These are phyloP conservation scores for Hemicrepidius hirtus DNA, from an alignment of 2,888 invertebrate genomes.

Conservation along the genomic window DNA sequence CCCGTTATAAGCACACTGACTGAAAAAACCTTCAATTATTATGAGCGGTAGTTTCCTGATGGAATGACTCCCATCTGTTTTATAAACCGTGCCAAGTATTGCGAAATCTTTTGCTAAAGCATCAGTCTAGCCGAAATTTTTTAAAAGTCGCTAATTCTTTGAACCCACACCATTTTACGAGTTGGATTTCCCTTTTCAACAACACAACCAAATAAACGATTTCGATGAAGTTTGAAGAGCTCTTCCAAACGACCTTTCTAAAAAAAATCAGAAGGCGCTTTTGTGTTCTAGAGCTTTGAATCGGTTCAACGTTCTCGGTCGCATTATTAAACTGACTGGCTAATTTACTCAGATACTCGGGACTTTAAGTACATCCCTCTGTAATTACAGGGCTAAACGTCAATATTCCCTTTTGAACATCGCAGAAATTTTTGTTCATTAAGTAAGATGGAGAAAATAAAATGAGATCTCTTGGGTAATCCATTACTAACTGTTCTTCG, in stretches of 20 bases:
- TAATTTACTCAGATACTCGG: too few species aligned
- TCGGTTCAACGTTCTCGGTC: too few species aligned
- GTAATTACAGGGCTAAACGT: neutral
- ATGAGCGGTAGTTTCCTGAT: neutral
- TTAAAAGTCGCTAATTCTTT: constrained; percentile 1
- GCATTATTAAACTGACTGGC: too few species aligned
- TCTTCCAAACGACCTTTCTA: too few species aligned
- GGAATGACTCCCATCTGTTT: neutral
- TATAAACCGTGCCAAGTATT: constrained; percentile 1
- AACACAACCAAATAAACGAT: neutral
- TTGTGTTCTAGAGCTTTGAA: too few species aligned
- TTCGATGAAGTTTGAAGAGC: neutral
- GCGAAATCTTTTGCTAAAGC: constrained; percentile 6
- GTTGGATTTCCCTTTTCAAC: constrained; percentile 13
- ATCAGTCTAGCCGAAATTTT: constrained; percentile 13
- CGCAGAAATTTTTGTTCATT: neutral
- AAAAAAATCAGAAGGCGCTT: too few species aligned
- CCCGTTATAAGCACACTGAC: too few species aligned
- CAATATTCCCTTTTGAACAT: constrained; percentile 3
- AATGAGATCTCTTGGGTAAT: neutral
- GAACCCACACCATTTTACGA: neutral
- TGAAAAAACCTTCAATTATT: too few species aligned
- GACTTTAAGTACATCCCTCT: too few species aligned
- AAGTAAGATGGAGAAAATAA: neutral
- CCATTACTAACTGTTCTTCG: neutral